Percentiles rank a stretch among this genome's conserved stretches.
Conservation (phyloP, 2,888 invertebrate genomes). For the Troides helena region DNA sequence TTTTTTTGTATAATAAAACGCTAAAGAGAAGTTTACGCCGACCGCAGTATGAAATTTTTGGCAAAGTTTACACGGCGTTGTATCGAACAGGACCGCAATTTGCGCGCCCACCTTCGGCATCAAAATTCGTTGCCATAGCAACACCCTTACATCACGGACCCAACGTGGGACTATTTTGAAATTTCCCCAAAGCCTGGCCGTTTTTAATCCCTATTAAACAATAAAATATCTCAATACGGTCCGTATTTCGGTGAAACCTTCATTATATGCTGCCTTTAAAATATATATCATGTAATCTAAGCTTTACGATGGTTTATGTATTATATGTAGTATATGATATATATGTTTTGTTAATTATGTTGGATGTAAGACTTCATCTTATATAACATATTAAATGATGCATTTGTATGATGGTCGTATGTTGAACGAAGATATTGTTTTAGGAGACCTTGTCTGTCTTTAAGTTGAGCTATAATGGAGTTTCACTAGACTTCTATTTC, state of each 20-base stretch:
- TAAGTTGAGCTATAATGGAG: no score
- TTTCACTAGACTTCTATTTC: no score
- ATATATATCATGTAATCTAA: conserved; percentile 46
- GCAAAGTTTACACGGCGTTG: conserved; percentile 43
- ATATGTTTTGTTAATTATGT: not conserved
- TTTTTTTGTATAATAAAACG: conserved; percentile 13
- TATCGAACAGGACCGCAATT: conserved; percentile 55
- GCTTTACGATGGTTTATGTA: conserved; percentile 17
- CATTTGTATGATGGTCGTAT: no score
- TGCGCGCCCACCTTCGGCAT: conserved; percentile 61
- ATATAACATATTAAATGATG: no score
- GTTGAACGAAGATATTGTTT: no score
- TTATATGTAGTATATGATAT: not conserved
- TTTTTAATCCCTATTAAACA: conserved; percentile 70
- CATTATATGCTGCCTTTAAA: conserved; percentile 47
- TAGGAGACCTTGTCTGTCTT: no score
- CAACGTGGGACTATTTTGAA: conserved; percentile 65
- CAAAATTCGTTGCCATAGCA: conserved; percentile 72
- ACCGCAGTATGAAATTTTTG: conserved; percentile 28
- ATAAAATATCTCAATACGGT: conserved; percentile 61
- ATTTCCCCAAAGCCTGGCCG: conserved; percentile 56
- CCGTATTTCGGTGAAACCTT: conserved; percentile 38
- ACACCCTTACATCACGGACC: conserved; percentile 64
- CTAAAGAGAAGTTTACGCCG: conserved; percentile 7
- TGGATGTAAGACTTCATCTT: not conserved